phyloP scores from a whole-genome alignment of 2,888 invertebrate genomes.

The Microplitis deprimator region DNA sequence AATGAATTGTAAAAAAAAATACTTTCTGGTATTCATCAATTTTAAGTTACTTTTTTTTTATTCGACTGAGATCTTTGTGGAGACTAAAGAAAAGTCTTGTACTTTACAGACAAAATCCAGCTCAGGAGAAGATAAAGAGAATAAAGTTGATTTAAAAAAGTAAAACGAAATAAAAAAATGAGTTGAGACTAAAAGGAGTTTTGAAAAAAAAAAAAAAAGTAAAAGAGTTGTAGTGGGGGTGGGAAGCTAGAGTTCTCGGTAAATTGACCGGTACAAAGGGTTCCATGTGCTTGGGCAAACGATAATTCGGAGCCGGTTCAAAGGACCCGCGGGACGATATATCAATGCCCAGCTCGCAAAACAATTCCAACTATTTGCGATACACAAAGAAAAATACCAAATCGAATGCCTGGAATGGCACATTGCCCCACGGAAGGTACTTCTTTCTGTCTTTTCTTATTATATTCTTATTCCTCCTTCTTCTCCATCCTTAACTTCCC shows the following conservation, averaged over 20 bases:
- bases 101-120: conserved; percentile 1
- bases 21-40: neutral
- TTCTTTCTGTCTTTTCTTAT: conserved; percentile 47
- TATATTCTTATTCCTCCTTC: conserved; percentile 42
- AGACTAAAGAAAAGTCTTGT: neutral
- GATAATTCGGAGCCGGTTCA: conserved; percentile 70
- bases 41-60: neutral
- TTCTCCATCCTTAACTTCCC: conserved; percentile 42
- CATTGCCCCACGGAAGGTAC: conserved; percentile 52
- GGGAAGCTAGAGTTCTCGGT: conserved; percentile 52
- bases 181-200: conserved; percentile 20
- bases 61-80: conserved; percentile 60
- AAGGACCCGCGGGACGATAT: conserved; percentile 72
- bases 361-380: conserved; percentile 71
- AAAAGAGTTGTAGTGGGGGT: conserved; percentile 38
- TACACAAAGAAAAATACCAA: conserved; percentile 72
- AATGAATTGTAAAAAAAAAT: neutral
- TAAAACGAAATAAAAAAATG: conserved; percentile 25
- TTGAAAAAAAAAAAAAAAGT: conserved; percentile 33
- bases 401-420: conserved; percentile 71
- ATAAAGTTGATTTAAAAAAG: conserved; percentile 27
- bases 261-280: conserved; percentile 68
- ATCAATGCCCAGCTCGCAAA: conserved; percentile 70
- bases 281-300: conserved; percentile 64
- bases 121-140: conserved; percentile 39